These are phyloP conservation scores for Chymomyza fuscimana DNA, from an alignment of 2,888 invertebrate genomes.

Conservation along the genomic window DNA sequence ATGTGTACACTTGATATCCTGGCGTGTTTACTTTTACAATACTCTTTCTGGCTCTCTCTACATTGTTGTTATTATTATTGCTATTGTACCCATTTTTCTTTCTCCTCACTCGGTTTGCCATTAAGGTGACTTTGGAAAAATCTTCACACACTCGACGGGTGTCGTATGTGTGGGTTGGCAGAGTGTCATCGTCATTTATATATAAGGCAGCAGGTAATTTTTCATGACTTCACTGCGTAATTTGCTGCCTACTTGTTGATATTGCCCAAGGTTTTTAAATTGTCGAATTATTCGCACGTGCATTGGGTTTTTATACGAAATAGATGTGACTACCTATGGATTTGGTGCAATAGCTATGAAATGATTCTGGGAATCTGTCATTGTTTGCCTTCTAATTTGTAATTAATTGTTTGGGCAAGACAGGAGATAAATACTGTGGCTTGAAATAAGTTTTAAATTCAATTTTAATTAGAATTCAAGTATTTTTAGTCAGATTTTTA, in stretches of 20 bases:
- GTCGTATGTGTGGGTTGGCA: conserved; percentile 40
- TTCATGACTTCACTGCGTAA: conserved; percentile 41
- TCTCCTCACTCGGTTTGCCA: conserved; percentile 17
- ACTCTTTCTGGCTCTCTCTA: conserved; percentile 55
- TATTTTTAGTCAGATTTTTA: background rate
- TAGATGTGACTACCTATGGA: conserved; percentile 40
- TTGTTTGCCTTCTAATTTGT: conserved; percentile 32
- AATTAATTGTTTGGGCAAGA: conserved; percentile 15
- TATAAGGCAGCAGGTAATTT: conserved; percentile 64
- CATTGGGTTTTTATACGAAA: conserved; percentile 55
- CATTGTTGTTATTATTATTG: conserved; percentile 48
- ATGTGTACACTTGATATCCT: conserved; percentile 73
- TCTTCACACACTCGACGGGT: conserved; percentile 58
- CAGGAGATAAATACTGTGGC: background rate
- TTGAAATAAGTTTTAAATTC: background rate
- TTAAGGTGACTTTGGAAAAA: conserved; percentile 62
- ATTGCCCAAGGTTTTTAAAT: conserved; percentile 28
- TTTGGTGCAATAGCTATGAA: conserved; percentile 21
- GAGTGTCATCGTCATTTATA: conserved; percentile 69
- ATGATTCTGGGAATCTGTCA: conserved; percentile 43
- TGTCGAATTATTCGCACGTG: conserved; percentile 67
- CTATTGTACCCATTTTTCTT: conserved; percentile 39
- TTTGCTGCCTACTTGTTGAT: conserved; percentile 36
- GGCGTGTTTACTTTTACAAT: conserved; percentile 69
- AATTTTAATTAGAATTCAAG: background rate